Evolutionary conservation across 2,797 vertebrate species (phyloP).

Genomic region (Coregonus ussuriensis): DNA sequence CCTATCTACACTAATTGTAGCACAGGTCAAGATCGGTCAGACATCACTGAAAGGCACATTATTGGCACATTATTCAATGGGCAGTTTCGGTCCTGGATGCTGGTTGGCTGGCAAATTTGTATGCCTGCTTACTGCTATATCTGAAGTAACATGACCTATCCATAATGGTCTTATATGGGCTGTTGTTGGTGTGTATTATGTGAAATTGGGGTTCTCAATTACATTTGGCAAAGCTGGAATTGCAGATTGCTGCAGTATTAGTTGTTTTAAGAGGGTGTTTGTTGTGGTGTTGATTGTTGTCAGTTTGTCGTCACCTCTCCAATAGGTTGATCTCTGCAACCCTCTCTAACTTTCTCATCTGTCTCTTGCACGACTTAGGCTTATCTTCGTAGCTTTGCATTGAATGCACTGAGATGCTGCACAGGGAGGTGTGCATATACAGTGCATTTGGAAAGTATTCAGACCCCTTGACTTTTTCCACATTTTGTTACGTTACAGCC

Average conservation of each 20-base stretch:
- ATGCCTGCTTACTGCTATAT: background rate
- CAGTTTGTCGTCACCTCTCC: background rate
- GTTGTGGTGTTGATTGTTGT: background rate
- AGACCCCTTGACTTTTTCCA: no score
- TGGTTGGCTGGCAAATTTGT: no score
- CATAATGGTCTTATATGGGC: no score
- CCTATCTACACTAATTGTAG: background rate
- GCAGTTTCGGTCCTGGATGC: no score
- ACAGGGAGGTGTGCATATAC: constrained; percentile 1
- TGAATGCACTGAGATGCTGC: constrained; percentile 1
- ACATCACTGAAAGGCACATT: background rate
- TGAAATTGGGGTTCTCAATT: background rate
- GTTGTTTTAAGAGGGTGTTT: background rate
- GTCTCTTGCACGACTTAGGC: background rate
- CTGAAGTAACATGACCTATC: background rate
- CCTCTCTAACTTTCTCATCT: background rate
- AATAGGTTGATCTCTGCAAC: background rate
- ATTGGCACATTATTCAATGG: background rate
- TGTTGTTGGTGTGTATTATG: background rate
- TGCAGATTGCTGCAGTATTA: background rate
- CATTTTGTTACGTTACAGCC: no score
- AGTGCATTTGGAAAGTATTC: no score
- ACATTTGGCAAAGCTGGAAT: background rate
- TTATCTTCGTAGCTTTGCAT: background rate
- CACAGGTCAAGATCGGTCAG: no score